These are phyloP conservation scores for Rhynchonycteris naso DNA, from an alignment of 2,797 vertebrate genomes.

Conservation along the genomic window DNA sequence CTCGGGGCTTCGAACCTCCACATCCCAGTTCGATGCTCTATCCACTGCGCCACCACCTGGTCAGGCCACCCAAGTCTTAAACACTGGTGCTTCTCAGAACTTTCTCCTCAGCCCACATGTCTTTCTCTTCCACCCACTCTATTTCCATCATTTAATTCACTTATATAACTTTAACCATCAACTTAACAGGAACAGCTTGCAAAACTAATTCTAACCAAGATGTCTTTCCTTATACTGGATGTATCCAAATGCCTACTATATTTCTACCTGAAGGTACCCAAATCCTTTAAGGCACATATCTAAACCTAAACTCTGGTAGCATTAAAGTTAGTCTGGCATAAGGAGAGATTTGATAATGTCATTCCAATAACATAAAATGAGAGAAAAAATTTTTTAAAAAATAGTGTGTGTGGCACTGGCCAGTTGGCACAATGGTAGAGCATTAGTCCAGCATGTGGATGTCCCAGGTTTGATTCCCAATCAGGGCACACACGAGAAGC, in stretches of 20 bases:
- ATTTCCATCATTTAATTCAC: neutral
- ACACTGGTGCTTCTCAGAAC: neutral
- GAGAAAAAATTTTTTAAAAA: neutral
- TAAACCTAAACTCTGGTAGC: slow-evolving; percentile 17
- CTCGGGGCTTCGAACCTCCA: no score
- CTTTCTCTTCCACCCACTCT: neutral
- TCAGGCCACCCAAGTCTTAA: neutral
- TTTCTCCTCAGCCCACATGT: neutral
- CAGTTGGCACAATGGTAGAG: no score
- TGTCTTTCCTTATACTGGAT: neutral
- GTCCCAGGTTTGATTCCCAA: no score
- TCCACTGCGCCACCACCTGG: no score
- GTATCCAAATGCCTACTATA: neutral
- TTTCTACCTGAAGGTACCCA: neutral
- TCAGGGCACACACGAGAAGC: no score
- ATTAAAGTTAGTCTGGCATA: neutral
- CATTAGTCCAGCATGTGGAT: no score
- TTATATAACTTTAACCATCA: neutral
- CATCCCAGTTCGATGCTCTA: no score
- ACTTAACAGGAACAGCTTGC: neutral
- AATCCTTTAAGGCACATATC: neutral
- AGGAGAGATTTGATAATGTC: neutral
- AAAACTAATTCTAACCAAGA: neutral
- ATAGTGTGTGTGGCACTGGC: no score
- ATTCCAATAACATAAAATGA: neutral